Conservation (phyloP, 2,113 vertebrate species). For the Motacilla alba region DNA sequence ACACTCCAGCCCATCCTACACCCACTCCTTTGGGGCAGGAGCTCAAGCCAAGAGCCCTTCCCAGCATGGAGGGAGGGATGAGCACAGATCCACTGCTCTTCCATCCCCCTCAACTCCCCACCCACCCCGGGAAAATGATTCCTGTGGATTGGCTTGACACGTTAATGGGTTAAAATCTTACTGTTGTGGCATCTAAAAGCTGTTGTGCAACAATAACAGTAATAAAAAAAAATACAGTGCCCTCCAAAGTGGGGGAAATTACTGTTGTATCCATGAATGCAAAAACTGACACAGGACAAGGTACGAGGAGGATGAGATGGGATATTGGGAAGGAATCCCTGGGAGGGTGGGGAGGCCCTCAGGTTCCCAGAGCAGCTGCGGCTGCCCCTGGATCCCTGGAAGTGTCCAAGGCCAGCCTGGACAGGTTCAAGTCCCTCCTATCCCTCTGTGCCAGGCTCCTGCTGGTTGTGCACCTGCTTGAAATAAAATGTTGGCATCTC, state of each 20-base stretch:
- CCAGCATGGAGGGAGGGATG: neutral
- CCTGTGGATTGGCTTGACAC: fast-evolving
- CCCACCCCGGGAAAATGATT: fast-evolving
- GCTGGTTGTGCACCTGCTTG: neutral
- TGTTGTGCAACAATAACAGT: fast-evolving
- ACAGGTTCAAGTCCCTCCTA: neutral
- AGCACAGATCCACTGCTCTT: neutral
- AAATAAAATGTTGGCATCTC: neutral
- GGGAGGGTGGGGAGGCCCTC: neutral
- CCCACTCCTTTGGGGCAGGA: neutral
- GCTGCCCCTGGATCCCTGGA: neutral
- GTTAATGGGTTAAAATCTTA: fast-evolving
- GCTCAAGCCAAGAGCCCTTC: neutral
- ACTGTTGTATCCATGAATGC: fast-evolving
- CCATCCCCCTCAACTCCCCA: neutral
- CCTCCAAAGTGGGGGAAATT: neutral
- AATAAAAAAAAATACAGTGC: no score
- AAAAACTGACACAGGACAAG: neutral
- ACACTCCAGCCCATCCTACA: neutral
- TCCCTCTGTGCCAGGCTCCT: neutral
- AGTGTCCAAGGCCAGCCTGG: neutral
- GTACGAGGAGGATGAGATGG: fast-evolving
- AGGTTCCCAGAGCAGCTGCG: neutral
- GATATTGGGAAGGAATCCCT: neutral
- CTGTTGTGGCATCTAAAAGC: neutral